Evolutionary conservation across 2,113 vertebrate species (phyloP).

Genomic region (Oncorhynchus kisutch): DNA sequence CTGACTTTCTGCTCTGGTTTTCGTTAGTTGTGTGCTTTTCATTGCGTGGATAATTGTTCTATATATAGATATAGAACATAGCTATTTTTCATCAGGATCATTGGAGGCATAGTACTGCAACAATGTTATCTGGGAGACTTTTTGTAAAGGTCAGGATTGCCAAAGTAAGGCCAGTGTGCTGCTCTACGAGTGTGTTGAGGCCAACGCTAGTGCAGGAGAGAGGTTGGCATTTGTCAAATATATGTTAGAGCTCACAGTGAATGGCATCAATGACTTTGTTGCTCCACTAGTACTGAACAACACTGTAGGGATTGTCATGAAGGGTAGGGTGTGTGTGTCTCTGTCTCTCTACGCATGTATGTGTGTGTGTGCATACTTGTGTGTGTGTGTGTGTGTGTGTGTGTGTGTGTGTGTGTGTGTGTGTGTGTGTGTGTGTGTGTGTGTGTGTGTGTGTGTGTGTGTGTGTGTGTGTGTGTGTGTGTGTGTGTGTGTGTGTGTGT

Average conservation of each 20-base stretch:
- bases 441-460: neutral
- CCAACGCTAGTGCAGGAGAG: neutral
- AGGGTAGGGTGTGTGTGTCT: no score
- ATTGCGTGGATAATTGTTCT: conserved; percentile 50
- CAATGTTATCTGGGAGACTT: neutral
- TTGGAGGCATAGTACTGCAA: conserved; percentile 21
- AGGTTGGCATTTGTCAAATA: neutral
- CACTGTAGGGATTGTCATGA: no score
- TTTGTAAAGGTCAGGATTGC: neutral
- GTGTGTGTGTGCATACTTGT: neutral
- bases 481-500: neutral
- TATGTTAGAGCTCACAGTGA: no score
- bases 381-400: neutral
- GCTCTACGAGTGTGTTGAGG: neutral
- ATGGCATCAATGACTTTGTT: no score
- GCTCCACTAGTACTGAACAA: no score
- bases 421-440: neutral
- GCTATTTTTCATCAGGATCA: conserved; percentile 41
- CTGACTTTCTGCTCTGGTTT: conserved; percentile 2
- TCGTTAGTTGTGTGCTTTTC: conserved; percentile 30
- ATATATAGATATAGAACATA: conserved; percentile 17
- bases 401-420: neutral
- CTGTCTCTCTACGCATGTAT: neutral
- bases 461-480: neutral
- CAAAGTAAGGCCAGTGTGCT: neutral